Base-by-base conservation (phyloP, 2,888 invertebrate genomes). In the Panopea generosa region DNA sequence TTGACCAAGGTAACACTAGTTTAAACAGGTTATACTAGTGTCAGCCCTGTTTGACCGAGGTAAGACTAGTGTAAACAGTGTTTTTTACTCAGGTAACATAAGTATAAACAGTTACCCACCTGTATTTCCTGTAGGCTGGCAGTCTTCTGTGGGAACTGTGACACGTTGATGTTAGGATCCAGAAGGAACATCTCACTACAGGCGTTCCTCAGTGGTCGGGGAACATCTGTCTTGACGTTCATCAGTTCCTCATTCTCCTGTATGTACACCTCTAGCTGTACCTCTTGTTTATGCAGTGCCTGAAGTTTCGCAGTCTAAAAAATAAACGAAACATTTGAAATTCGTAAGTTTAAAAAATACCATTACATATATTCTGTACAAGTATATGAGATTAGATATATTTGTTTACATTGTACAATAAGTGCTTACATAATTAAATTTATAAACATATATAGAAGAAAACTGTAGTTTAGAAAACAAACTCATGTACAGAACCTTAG, bases 221-320 rank as follows among this genome's bases (percentile, higher is more conserved):
- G 89, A 18, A 66, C 69, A 38, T 83, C 85, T 11, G 73, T 49
- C 7, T 70, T 62, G 0, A 90, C 89, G 43, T 80, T 82, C 43
- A 82, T 62, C 38, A 90, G 67, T 43, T 88, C 88, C 61, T 86
- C 76, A 55, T 87, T 89, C 77, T 90, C 89, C 71, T 88, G 86
- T 45, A 90, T 82, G 56, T 87, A 89, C 16, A 86, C 73, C 61
- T 88, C 85, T 43, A 90, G 68, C 74, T 88, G 86, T 45, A 86
- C 83, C 59, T 86, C 83, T 49, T 86, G 77, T 18, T 77, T 69
- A 40, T 83, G 71, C 2, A 89, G 80, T 14, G 79, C 71, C n/a
- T 75, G 63, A n/a, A 86, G 49, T 49, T 83, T 74, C 62, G 80
- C 79, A 56, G 77, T 56, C 82, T 86, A 72, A 26, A 63, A 69